Conservation (phyloP, 2,113 vertebrate genomes). For the Muntiacus reevesi region DNA sequence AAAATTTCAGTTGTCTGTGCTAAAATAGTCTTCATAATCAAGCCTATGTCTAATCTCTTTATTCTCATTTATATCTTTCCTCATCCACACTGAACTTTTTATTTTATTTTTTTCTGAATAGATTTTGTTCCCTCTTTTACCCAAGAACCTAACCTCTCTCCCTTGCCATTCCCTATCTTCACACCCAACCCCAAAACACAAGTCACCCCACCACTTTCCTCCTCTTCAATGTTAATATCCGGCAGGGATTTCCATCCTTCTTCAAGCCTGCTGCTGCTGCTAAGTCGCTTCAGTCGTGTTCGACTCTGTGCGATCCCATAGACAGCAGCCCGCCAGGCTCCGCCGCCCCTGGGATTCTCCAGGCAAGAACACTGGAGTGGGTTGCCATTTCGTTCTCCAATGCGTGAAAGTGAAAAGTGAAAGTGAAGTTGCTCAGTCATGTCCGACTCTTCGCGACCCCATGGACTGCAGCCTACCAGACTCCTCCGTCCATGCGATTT, state of each 20-base stretch:
- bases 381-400: too few relatives aligned
- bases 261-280: too few relatives aligned
- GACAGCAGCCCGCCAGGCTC: too few relatives aligned
- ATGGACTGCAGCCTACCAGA: too few relatives aligned
- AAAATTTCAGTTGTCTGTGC: neutral
- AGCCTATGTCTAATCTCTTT: neutral
- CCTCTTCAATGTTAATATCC: too few relatives aligned
- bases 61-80: neutral
- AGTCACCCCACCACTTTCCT: neutral
- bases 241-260: neutral
- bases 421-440: too few relatives aligned
- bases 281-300: too few relatives aligned
- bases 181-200: accelerated
- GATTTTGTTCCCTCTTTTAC: neutral
- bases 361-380: too few relatives aligned
- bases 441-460: accelerated
- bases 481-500: too few relatives aligned
- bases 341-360: too few relatives aligned
- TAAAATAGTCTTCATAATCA: neutral
- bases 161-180: accelerated
- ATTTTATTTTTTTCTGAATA: neutral
- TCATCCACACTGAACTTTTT: neutral
- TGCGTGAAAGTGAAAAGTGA: too few relatives aligned
- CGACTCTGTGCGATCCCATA: too few relatives aligned
- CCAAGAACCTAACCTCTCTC: neutral